Conservation (phyloP, 2,888 invertebrate genomes). For the Chirona hameri region DNA sequence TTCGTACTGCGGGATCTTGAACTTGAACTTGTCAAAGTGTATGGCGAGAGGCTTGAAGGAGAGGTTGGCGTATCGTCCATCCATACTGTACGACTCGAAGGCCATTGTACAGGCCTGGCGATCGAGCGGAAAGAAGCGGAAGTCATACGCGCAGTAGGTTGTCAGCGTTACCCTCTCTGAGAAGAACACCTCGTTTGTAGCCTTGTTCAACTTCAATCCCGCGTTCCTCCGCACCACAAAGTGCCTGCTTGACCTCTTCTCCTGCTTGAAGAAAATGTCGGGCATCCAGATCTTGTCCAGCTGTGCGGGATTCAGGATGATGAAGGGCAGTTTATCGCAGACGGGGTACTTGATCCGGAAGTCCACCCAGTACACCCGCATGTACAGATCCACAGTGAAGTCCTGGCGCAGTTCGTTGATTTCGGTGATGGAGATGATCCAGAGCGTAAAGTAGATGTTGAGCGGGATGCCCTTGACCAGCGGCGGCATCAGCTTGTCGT, state of each 20-base stretch:
- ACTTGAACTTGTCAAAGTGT: background rate
- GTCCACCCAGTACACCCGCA: background rate
- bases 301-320: background rate
- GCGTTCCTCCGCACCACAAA: background rate
- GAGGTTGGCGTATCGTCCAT: background rate
- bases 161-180: background rate
- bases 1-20: background rate
- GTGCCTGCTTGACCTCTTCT: background rate
- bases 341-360: background rate
- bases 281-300: background rate
- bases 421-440: background rate
- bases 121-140: background rate
- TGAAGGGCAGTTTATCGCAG: background rate
- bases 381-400: background rate
- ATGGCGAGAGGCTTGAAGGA: background rate
- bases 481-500: conserved; percentile 1
- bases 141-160: background rate
- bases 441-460: background rate
- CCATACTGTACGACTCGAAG: no score
- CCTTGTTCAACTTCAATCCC: background rate
- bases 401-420: background rate
- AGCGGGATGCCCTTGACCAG: background rate
- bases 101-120: background rate
- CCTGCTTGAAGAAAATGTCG: background rate
- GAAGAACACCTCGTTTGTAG: background rate